Evolutionary conservation across 2,113 vertebrate genomes (phyloP).

Genomic region (Onychostoma macrolepis): DNA sequence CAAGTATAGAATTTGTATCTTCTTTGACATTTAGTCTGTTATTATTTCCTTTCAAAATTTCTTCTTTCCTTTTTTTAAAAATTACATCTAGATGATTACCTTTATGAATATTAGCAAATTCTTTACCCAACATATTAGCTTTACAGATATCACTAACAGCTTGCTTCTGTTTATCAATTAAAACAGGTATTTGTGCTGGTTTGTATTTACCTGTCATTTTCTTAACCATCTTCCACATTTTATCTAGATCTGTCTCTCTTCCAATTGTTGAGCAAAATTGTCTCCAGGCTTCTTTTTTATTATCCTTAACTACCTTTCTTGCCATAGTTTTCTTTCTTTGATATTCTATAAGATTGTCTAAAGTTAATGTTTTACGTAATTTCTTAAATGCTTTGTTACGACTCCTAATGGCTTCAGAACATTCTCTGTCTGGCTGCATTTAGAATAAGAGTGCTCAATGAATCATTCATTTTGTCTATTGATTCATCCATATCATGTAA

Average conservation of each 20-base stretch:
- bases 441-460: no score
- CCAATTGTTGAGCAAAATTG: not conserved
- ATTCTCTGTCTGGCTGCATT: no score
- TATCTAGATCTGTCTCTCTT: not conserved
- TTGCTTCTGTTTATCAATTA: no score
- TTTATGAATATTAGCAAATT: not conserved
- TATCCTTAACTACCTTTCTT: not conserved
- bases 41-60: not conserved
- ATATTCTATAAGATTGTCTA: no score
- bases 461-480: no score
- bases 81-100: not conserved
- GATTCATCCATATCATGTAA: no score
- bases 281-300: not conserved
- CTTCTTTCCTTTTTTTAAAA: not conserved
- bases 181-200: no score
- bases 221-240: not conserved
- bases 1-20: not conserved
- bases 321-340: not conserved
- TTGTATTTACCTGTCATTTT: not conserved
- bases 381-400: no score
- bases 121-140: not conserved
- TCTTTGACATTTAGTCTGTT: not conserved
- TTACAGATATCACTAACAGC: not conserved
- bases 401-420: no score
- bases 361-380: no score